Percentiles rank a stretch among this genome's conserved stretches.
Conservation (phyloP, 2,113 vertebrate species). For the Neolamprologus devosi region DNA sequence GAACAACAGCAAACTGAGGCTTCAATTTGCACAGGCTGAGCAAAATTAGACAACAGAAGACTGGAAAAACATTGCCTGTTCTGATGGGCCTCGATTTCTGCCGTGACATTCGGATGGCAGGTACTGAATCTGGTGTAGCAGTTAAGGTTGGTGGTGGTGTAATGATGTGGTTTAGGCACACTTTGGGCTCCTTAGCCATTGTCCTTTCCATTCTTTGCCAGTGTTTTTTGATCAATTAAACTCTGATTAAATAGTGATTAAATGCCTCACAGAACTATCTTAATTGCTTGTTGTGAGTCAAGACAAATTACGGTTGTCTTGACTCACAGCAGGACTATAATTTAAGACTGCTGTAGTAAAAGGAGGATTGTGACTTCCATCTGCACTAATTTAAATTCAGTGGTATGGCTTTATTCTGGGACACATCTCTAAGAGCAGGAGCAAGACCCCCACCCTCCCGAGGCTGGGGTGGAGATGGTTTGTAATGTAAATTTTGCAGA, state of each 20-base stretch:
- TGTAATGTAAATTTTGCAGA: neutral
- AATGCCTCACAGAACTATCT: neutral
- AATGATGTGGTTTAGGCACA: neutral
- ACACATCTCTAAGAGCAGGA: neutral
- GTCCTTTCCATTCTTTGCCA: neutral
- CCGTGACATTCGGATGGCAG: neutral
- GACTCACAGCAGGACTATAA: neutral
- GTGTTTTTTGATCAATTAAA: neutral
- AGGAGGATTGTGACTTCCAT: neutral
- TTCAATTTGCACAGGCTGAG: rapidly evolving
- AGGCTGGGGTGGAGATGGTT: neutral
- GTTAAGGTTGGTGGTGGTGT: neutral
- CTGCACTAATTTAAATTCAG: neutral
- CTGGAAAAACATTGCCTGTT: neutral
- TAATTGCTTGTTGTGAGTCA: neutral
- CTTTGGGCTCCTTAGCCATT: neutral
- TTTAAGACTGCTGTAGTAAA: neutral
- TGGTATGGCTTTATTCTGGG: neutral
- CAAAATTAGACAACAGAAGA: neutral
- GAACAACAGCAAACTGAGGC: neutral
- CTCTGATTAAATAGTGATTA: neutral
- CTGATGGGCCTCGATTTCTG: neutral
- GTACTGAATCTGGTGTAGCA: neutral
- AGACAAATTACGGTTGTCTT: neutral
- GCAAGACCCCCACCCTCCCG: neutral